Conservation (phyloP, 2,797 vertebrate genomes). For the Sebastes elongatus region DNA sequence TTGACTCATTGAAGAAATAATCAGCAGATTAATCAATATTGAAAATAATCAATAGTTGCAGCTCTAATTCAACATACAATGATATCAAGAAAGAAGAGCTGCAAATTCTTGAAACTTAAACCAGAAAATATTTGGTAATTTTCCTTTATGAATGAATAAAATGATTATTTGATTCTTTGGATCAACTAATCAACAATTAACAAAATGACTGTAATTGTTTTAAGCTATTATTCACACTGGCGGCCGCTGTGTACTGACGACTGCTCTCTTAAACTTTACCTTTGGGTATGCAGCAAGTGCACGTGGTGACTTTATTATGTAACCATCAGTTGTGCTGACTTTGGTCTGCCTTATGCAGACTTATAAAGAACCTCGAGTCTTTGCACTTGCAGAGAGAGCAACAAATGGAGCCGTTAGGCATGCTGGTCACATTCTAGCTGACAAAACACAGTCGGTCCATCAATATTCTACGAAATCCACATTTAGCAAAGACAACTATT, state of each 20-base stretch:
- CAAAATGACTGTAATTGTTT: not conserved
- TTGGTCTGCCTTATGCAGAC: slow-evolving; percentile 22
- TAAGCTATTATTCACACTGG: not conserved
- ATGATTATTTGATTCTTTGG: not conserved
- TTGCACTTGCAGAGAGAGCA: slow-evolving; percentile 23
- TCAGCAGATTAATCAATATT: not conserved
- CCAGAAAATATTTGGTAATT: not conserved
- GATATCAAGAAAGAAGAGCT: not conserved
- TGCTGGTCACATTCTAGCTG: slow-evolving; percentile 67
- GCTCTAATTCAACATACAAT: not conserved
- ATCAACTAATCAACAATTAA: not conserved
- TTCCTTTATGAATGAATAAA: not conserved
- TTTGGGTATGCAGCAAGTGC: not conserved
- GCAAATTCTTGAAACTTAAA: not conserved
- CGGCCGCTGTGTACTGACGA: not conserved
- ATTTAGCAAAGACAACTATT: slow-evolving; percentile 46
- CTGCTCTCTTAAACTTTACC: not conserved
- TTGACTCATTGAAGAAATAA: not conserved
- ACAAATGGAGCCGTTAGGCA: slow-evolving; percentile 40
- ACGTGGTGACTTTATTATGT: slow-evolving; percentile 16
- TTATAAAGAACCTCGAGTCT: slow-evolving; percentile 13
- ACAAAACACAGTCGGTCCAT: slow-evolving; percentile 62
- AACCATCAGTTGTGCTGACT: slow-evolving; percentile 27
- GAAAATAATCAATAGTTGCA: not conserved
- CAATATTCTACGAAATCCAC: slow-evolving; percentile 57